A percentile compares a stretch with the other conserved stretches of the same genome.
Conservation (phyloP, 2,113 vertebrate species). For the Indicator maculatus region DNA sequence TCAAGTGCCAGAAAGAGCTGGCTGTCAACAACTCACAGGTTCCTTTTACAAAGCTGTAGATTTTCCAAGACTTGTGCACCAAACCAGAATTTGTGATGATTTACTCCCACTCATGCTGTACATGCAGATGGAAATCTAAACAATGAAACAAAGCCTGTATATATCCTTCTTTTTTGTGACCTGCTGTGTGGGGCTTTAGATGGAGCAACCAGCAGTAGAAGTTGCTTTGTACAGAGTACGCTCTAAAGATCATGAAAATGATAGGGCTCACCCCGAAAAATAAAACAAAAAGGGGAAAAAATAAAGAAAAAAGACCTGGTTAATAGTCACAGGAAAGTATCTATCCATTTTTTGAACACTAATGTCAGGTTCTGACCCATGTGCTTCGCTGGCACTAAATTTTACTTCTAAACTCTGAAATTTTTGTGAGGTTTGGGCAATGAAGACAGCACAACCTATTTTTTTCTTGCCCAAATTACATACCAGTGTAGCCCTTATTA, state of each 20-base stretch:
- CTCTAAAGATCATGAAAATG: neutral
- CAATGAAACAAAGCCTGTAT: constrained; percentile 6
- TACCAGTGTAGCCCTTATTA: neutral
- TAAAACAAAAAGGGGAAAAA: neutral
- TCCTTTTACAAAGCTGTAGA: constrained; percentile 52
- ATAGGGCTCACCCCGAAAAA: neutral
- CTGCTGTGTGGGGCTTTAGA: neutral
- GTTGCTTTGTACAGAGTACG: neutral
- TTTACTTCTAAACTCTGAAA: neutral
- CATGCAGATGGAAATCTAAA: constrained; percentile 44
- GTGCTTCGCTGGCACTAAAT: neutral
- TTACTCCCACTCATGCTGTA: constrained; percentile 47
- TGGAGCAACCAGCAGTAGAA: neutral
- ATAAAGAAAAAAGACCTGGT: neutral
- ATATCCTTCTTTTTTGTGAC: neutral
- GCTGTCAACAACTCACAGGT: constrained; percentile 33
- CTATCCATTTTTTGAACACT: neutral
- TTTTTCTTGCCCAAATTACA: neutral
- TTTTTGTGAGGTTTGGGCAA: neutral
- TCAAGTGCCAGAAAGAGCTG: constrained; percentile 35
- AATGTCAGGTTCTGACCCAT: neutral
- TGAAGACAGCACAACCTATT: neutral
- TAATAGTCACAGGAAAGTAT: neutral
- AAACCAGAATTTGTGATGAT: constrained; percentile 52
- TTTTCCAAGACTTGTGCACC: constrained; percentile 25